Base-by-base conservation (phyloP, 2,888 invertebrate species). In the Teleiodes luculella region DNA sequence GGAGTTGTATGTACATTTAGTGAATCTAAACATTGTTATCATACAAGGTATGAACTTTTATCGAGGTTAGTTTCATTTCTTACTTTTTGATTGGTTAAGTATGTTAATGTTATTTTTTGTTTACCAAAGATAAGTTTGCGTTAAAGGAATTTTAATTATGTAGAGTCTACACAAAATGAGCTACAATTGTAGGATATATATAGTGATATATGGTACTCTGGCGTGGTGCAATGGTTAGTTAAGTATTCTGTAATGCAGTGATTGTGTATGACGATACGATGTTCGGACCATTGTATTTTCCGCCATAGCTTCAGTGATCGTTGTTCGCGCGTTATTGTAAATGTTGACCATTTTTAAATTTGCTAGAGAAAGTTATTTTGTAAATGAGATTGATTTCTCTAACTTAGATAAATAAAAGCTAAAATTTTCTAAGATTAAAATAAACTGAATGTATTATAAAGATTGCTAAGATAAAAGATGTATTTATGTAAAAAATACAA, bases 41-140 rank as follows among this genome's bases (percentile, higher is more conserved):
- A 89, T 89, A 89, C 89, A 84, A 79, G 86, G 89, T 89, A 87
- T 89, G 89, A 89, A 87, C 73, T 86, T 80, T 75, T 77, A 75
- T 72, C 72, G 68, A 68, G 68, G 68, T 71, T 73, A 57, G 70
- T 76, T 71, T 66, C 61, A 68, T 74, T 62, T 71, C 65, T 74
- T 76, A 66, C 65, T 70, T 70, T 74, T 73, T 72, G 68, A 78
- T 77, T 74, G 73, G 74, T 80, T 56, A 79, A 74, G 59, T 59
- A 52, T 58, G 55, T 54, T 57, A 56, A 63, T 68, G 63, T 74
- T 72, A 70, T 77, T 78, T 78, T 52, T 70, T n/a, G n/a, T 83
- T 83, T 86, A 81, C 88, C 89, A 88, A 89, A 89, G 88, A 88
- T 80, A 81, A 79, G 79, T 79, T 85, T 80, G 75, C 70, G 74